Percentiles rank a stretch among this genome's conserved stretches.
Conservation (phyloP, 2,113 vertebrate species). For the Cathartes aura region DNA sequence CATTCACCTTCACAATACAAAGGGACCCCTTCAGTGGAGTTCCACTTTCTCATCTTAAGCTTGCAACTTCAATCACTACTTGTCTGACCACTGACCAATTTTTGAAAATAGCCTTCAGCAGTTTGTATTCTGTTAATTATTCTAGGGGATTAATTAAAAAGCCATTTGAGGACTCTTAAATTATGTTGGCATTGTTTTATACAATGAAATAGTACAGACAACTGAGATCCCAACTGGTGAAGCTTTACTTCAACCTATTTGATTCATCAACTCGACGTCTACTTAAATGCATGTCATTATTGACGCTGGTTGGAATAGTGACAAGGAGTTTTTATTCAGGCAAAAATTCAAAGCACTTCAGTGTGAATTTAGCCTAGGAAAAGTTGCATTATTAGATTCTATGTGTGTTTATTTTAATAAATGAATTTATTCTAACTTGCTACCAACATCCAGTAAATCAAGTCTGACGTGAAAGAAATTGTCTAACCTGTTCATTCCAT, state of each 20-base stretch:
- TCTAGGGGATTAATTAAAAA: neutral
- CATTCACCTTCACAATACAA: neutral
- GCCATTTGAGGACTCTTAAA: neutral
- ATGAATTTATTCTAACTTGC: neutral
- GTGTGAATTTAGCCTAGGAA: neutral
- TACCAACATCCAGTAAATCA: neutral
- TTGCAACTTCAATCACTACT: neutral
- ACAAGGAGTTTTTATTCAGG: neutral
- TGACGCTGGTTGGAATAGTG: neutral
- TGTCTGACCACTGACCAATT: neutral
- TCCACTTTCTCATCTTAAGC: slow-evolving; percentile 24
- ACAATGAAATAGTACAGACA: neutral
- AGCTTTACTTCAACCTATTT: neutral
- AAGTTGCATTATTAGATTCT: neutral
- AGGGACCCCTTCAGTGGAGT: neutral
- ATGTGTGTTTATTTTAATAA: neutral
- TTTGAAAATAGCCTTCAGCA: neutral
- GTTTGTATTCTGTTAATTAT: neutral
- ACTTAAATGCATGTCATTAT: neutral
- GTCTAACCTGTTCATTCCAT: neutral
- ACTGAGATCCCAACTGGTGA: neutral
- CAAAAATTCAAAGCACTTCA: neutral
- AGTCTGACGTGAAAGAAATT: neutral
- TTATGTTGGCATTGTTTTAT: neutral
- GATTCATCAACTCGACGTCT: neutral